Evolutionary conservation across 2,113 vertebrate genomes (phyloP).

Genomic region (Myocastor coypus): DNA sequence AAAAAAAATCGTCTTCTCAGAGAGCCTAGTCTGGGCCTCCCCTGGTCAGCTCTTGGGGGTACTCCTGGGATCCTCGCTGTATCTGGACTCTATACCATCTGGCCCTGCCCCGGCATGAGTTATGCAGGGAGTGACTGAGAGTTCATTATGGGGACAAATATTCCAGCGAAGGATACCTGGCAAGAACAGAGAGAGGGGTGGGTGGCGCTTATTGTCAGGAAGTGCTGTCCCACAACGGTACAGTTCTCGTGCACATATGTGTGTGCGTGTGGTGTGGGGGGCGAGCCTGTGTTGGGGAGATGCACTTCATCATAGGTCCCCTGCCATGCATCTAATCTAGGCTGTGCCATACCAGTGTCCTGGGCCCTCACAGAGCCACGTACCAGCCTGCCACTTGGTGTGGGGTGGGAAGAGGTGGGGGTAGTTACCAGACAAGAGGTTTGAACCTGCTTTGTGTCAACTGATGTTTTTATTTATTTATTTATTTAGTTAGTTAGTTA

Average conservation of each 20-base stretch:
- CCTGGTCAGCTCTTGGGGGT: not conserved
- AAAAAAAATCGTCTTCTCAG: not conserved
- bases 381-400: not conserved
- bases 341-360: not conserved
- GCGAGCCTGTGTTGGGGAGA: not conserved
- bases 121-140: slow-evolving; percentile 81
- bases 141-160: slow-evolving; percentile 77
- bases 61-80: not conserved
- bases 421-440: not conserved
- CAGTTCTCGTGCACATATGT: not conserved
- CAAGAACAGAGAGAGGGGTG: slow-evolving; percentile 74
- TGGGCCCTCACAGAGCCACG: not conserved
- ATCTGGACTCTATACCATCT: not conserved
- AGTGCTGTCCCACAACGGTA: not conserved
- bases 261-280: not conserved
- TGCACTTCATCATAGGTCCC: slow-evolving; percentile 74
- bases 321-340: slow-evolving; percentile 50
- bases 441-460: slow-evolving; percentile 41
- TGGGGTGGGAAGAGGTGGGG: not conserved
- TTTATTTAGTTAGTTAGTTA: too few relatives aligned
- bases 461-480: slow-evolving; percentile 84
- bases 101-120: slow-evolving; percentile 74
- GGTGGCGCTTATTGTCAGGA: slow-evolving; percentile 76
- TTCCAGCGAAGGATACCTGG: slow-evolving; percentile 22
- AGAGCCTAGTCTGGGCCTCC: not conserved